Conservation (phyloP, 2,888 invertebrate genomes). For the Parasteatoda lunata region DNA sequence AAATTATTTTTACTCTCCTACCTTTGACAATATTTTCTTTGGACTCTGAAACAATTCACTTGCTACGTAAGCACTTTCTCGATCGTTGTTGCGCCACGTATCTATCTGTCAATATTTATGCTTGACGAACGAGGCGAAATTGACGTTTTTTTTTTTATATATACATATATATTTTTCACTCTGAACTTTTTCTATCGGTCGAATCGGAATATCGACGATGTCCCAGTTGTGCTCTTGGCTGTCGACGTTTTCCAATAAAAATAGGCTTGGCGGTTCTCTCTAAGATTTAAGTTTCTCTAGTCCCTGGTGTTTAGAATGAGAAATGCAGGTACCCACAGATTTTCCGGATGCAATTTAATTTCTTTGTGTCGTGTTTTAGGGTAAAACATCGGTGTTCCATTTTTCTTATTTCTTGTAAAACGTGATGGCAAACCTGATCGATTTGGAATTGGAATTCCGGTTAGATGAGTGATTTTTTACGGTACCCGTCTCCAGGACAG, state of each 20-base stretch:
- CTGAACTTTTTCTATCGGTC: not conserved
- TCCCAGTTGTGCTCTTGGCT: not conserved
- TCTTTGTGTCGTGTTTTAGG: slow-evolving; percentile 16
- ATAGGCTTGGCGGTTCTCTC: slow-evolving; percentile 2
- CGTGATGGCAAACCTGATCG: slow-evolving; percentile 25
- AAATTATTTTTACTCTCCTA: not conserved
- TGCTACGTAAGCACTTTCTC: not conserved
- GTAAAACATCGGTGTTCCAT: not conserved
- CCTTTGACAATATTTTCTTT: not conserved
- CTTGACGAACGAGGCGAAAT: slow-evolving; percentile 21
- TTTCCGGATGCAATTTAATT: slow-evolving; percentile 38
- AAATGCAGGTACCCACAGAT: slow-evolving; percentile 1
- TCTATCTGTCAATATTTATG: slow-evolving; percentile 36
- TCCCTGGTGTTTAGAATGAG: not conserved
- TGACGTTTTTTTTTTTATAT: slow-evolving; percentile 7
- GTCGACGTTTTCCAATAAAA: slow-evolving; percentile 51
- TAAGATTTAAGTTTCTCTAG: slow-evolving; percentile 25
- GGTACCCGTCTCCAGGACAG: not conserved
- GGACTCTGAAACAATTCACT: not conserved
- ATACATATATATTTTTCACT: not conserved
- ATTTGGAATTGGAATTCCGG: slow-evolving; percentile 15
- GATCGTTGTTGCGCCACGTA: not conserved
- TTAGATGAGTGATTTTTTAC: slow-evolving; percentile 25
- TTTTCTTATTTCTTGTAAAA: slow-evolving; percentile 29
- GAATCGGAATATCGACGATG: slow-evolving; percentile 57